Percentiles rank a stretch among this genome's conserved stretches.
Conservation (phyloP, 2,113 vertebrate genomes). For the Grantiella picta region DNA sequence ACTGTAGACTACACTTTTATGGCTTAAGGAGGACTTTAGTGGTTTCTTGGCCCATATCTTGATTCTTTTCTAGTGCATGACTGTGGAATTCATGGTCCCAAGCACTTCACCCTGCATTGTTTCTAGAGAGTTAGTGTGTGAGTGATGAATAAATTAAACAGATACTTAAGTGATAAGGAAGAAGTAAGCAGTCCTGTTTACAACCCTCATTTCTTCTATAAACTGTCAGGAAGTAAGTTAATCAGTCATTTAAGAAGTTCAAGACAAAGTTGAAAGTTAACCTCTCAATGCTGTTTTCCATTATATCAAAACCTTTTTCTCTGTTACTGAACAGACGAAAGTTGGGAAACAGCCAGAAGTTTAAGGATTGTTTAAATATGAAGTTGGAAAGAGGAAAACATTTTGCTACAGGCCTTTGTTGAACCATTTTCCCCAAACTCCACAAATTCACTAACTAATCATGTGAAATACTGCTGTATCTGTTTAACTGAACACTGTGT, state of each 20-base stretch:
- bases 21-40: background rate
- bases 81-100: background rate
- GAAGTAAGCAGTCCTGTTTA: slow-evolving; percentile 46
- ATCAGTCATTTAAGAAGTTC: slow-evolving; percentile 61
- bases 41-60: slow-evolving; percentile 6
- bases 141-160: slow-evolving; percentile 67
- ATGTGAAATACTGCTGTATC: background rate
- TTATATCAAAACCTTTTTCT: slow-evolving; percentile 1
- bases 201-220: slow-evolving; percentile 53
- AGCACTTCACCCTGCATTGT: background rate
- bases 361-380: background rate
- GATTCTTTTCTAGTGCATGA: background rate
- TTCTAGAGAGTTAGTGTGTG: slow-evolving; percentile 29
- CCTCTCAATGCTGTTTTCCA: background rate
- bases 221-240: slow-evolving; percentile 51
- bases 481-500: background rate
- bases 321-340: slow-evolving; percentile 2
- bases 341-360: background rate
- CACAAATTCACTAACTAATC: background rate
- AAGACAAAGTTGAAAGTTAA: slow-evolving; percentile 51
- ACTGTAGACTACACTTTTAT: background rate
- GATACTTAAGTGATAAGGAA: slow-evolving; percentile 59
- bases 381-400: background rate
- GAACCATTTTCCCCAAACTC: background rate
- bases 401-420: background rate